Percentiles rank a stretch among this genome's conserved stretches.
Evolutionary conservation across 2,113 vertebrate species (phyloP).

Genomic region (Desmodus rotundus): DNA sequence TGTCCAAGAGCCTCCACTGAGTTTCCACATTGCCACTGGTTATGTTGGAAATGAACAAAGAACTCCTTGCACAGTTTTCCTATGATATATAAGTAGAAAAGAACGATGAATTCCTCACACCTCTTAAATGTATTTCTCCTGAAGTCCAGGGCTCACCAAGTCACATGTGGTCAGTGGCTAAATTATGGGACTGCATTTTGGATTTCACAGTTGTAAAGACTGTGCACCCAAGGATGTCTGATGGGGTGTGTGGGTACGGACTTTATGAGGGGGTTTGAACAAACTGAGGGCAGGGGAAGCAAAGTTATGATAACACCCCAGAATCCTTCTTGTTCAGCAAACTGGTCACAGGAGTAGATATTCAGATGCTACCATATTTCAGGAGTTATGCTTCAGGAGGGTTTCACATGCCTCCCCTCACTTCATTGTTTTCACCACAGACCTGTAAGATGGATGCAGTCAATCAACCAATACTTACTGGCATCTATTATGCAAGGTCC

Average conservation of each 20-base stretch:
- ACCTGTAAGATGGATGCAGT: not conserved
- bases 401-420: fast-evolving
- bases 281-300: too few relatives aligned
- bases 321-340: not conserved
- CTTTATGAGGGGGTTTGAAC: not conserved
- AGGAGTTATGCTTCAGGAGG: not conserved
- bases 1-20: not conserved
- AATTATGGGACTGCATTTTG: too few relatives aligned
- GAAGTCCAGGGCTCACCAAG: too few relatives aligned
- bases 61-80: too few relatives aligned
- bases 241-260: not conserved
- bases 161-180: not conserved
- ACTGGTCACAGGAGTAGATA: not conserved
- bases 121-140: too few relatives aligned
- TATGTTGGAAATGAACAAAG: not conserved
- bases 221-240: not conserved
- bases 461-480: not conserved
- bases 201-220: too few relatives aligned
- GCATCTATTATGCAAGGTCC: not conserved
- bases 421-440: not conserved
- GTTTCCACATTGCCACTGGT: not conserved
- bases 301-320: not conserved
- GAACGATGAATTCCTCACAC: too few relatives aligned
- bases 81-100: too few relatives aligned
- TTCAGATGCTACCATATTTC: not conserved